Percentiles rank a stretch among this genome's conserved stretches.
These are phyloP conservation scores for Oryzias melastigma DNA, from an alignment of 2,113 vertebrate genomes.

Conservation along the genomic window DNA sequence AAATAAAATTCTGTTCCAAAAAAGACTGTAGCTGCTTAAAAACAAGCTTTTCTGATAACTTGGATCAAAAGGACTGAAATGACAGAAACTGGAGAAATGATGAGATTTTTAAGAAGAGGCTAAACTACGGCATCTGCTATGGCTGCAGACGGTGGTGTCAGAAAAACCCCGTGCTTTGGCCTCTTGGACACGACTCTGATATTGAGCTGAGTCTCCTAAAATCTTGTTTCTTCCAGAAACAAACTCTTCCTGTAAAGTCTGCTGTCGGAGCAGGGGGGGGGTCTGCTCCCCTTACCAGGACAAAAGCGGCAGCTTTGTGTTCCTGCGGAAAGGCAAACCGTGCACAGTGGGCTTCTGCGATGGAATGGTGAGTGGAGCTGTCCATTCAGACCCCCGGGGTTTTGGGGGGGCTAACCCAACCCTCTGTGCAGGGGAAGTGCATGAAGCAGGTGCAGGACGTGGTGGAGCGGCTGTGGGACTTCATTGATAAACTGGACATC, in stretches of 20 bases:
- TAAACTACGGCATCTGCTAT: too few relatives aligned
- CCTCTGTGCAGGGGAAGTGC: conserved; percentile 85
- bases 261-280: conserved; percentile 80
- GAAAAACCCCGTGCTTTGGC: too few relatives aligned
- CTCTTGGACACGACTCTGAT: too few relatives aligned
- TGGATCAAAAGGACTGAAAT: too few relatives aligned
- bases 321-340: conserved; percentile 92
- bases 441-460: conserved; percentile 97
- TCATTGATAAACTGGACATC: conserved; percentile 96
- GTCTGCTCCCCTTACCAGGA: conserved; percentile 79
- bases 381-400: not conserved
- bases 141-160: too few relatives aligned
- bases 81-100: too few relatives aligned
- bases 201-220: not conserved
- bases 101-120: too few relatives aligned
- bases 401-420: too few relatives aligned
- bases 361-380: conserved; percentile 78
- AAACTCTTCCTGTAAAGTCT: conserved; percentile 89
- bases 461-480: conserved; percentile 96
- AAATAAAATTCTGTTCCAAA: too few relatives aligned
- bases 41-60: too few relatives aligned
- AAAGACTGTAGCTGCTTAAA: too few relatives aligned
- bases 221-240: conserved; percentile 72
- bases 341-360: conserved; percentile 97
- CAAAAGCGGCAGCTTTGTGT: conserved; percentile 69